phyloP scores from a whole-genome alignment of 37 sponge, comb jelly and placozoan genomes.

The Ephydatia muelleri region DNA sequence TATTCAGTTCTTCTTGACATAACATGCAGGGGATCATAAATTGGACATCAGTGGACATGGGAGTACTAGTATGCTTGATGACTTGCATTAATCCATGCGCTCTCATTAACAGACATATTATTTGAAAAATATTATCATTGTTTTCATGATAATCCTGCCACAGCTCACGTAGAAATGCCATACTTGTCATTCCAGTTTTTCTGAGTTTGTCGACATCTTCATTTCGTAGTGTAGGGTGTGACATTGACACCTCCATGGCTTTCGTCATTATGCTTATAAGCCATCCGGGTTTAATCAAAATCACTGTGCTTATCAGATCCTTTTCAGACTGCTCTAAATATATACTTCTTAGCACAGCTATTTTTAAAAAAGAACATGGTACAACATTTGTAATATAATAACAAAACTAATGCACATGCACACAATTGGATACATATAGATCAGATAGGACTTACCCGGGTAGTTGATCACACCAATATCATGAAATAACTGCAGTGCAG shows the following conservation, averaged over 20 bases:
- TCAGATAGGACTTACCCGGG: conserved; percentile 17
- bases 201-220: background rate
- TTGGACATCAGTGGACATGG: background rate
- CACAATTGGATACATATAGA: too few species aligned
- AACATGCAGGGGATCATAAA: conserved; percentile 48
- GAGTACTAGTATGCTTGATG: background rate
- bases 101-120: conserved; percentile 41
- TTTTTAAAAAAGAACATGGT: background rate
- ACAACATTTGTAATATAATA: background rate
- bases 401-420: too few species aligned
- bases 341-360: conserved; percentile 23
- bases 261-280: conserved; percentile 59
- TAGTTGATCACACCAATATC: conserved; percentile 39
- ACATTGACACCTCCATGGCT: conserved; percentile 23
- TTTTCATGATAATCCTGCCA: conserved; percentile 20
- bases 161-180: background rate
- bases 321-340: conserved; percentile 35
- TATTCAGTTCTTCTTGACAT: background rate
- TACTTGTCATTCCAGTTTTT: conserved; percentile 3
- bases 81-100: conserved; percentile 55
- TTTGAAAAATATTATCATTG: conserved; percentile 4
- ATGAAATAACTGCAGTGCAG: conserved; percentile 46
- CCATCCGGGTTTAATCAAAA: conserved; percentile 46
- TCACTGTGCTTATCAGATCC: conserved; percentile 20
- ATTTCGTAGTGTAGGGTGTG: background rate